Evolutionary conservation across 2,113 vertebrate species (phyloP).

Genomic region (Hemiprocne comata): DNA sequence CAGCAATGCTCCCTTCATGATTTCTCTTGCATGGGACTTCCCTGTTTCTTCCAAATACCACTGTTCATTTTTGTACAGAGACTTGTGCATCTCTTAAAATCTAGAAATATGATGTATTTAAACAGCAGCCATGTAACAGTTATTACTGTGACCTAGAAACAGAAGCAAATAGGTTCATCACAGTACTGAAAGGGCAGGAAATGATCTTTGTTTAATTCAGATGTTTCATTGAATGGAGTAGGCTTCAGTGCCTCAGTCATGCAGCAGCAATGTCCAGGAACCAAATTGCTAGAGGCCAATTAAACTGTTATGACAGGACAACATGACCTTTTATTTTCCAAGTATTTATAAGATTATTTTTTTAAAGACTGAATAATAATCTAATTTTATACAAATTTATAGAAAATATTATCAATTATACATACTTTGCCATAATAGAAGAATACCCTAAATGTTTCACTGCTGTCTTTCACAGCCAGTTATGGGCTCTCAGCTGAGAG

Average conservation of each 20-base stretch:
- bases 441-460: not conserved
- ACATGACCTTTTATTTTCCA: not conserved
- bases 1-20: not conserved
- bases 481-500: not conserved
- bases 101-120: not conserved
- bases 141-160: not conserved
- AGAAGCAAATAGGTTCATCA: not conserved
- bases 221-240: not conserved
- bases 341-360: not conserved
- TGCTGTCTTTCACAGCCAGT: not conserved
- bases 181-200: not conserved
- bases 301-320: not conserved
- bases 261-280: not conserved
- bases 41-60: not conserved
- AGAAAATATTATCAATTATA: not conserved
- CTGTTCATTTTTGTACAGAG: not conserved
- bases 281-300: slow-evolving; percentile 2
- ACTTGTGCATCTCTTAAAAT: not conserved
- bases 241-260: not conserved
- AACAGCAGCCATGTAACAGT: not conserved
- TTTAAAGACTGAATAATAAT: not conserved
- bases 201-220: not conserved
- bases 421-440: not conserved
- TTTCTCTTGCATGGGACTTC: not conserved
- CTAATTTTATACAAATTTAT: not conserved